These are phyloP conservation scores for Aphodius sticticus DNA, from an alignment of 2,888 invertebrate species.

Conservation along the genomic window DNA sequence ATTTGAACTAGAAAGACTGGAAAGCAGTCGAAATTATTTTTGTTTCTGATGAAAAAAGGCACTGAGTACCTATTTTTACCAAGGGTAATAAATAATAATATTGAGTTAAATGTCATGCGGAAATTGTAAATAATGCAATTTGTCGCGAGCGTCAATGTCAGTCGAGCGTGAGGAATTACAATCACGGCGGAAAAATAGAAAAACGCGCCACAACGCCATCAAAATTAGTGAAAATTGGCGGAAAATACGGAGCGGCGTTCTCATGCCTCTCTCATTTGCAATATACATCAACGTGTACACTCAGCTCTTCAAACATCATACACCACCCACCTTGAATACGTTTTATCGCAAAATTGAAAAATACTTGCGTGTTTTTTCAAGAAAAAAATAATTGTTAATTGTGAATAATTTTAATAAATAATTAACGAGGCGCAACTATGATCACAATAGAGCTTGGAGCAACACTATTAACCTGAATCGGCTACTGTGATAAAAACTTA, in stretches of 20 bases:
- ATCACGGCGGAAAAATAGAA: slow-evolving; percentile 60
- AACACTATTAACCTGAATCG: no score
- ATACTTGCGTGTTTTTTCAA: no score
- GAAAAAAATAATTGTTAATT: no score
- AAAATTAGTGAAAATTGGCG: slow-evolving; percentile 62
- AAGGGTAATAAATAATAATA: slow-evolving; percentile 6
- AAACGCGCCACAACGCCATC: slow-evolving; percentile 59
- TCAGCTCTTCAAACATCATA: background rate
- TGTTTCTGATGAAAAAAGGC: no score
- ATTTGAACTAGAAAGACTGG: no score
- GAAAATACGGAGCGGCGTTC: slow-evolving; percentile 56
- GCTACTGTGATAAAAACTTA: no score
- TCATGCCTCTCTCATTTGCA: slow-evolving; percentile 46
- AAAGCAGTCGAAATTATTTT: no score
- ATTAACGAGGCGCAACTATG: no score
- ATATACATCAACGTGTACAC: slow-evolving; percentile 40
- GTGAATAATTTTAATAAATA: no score
- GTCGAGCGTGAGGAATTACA: slow-evolving; percentile 59
- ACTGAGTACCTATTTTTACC: no score
- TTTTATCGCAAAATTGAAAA: no score
- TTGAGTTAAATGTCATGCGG: slow-evolving; percentile 47
- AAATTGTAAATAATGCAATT: slow-evolving; percentile 58
- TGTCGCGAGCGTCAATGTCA: slow-evolving; percentile 40
- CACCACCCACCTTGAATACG: background rate
- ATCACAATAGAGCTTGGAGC: no score